Base-by-base conservation (phyloP, 1,140 invertebrate species). In the Euwallacea fornicatus region DNA sequence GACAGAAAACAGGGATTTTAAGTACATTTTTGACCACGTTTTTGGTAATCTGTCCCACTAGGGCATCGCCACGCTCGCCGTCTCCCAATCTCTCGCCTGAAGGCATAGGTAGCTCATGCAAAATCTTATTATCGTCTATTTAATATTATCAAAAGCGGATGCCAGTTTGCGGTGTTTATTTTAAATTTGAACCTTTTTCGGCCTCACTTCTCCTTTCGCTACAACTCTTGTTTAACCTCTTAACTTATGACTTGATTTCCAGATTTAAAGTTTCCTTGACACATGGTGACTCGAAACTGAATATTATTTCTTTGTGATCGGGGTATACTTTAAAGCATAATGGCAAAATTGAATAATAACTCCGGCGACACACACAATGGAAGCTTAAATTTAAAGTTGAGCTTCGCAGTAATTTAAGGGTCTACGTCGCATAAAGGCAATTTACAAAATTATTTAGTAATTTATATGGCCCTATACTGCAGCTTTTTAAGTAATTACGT, bases 61-160 rank as follows among this genome's bases (percentile, higher is more conserved):
- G 13, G 6, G 47, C 46, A 21, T 47, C 61, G 63, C 63, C 42
- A 67, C 54, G 66, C 54, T 59, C 58, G 66, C 66, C 66, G 66
- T 67, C 66, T 43, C 55, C 46, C 66, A 55, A 58, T 58, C 54
- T 58, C 53, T 9, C 58, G 66, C 66, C 66, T 46, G 58, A 59
- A 67, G 66, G 66, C 66, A 58, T 60, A 67, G 66, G 66, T 67
- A 67, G 66, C 66, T 67, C 66, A 60, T 58, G 66, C 41, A 50
- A 67, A 67, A 67, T 67, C 66, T 67, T 67, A 67, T 67, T 67
- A 67, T 59, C 66, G 66, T 65, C 63, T 65, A 65, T 65, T 65
- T 65, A 65, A 65, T 65, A 65, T 65, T 65, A 65, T 65, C 63
- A 65, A 65, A 65, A 65, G 63, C 63, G 63, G 63, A 65, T 65